Evolutionary conservation across 2,888 invertebrate species (phyloP).

Genomic region (Aphrophora alni): DNA sequence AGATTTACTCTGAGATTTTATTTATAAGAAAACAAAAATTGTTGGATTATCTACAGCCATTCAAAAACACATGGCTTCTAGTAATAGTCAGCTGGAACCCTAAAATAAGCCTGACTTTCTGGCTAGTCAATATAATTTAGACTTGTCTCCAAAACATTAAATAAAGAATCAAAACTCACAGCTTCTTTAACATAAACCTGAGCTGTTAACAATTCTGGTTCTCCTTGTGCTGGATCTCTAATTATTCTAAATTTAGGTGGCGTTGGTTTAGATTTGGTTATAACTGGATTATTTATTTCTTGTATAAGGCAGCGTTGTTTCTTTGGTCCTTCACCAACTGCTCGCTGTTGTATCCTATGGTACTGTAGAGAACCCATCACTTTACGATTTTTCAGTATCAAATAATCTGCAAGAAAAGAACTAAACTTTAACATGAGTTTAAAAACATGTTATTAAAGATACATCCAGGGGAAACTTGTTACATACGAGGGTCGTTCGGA

Average conservation of each 20-base stretch:
- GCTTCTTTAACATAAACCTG: constrained; percentile 41
- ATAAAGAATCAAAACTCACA: constrained; percentile 15
- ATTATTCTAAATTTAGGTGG: constrained; percentile 32
- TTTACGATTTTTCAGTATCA: constrained; percentile 75
- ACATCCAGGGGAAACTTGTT: too few relatives aligned
- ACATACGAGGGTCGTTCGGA: too few relatives aligned
- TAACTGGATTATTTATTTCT: constrained; percentile 48
- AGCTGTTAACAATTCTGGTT: constrained; percentile 37
- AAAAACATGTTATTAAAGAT: too few relatives aligned
- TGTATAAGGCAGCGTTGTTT: constrained; percentile 46
- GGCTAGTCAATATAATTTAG: too few relatives aligned
- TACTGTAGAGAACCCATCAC: constrained; percentile 74
- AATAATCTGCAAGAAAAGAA: constrained; percentile 59
- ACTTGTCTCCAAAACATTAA: too few relatives aligned
- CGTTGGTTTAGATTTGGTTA: background rate
- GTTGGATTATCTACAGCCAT: too few relatives aligned
- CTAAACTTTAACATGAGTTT: background rate
- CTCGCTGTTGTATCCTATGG: constrained; percentile 67
- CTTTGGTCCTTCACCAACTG: constrained; percentile 26
- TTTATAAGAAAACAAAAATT: too few relatives aligned
- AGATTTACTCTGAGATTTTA: too few relatives aligned
- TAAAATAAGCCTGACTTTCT: too few relatives aligned
- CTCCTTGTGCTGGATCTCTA: constrained; percentile 36
- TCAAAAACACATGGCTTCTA: too few relatives aligned
- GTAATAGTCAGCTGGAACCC: too few relatives aligned